Evolutionary conservation across 2,113 vertebrate genomes (phyloP).

Genomic region (Myotis brandtii): DNA sequence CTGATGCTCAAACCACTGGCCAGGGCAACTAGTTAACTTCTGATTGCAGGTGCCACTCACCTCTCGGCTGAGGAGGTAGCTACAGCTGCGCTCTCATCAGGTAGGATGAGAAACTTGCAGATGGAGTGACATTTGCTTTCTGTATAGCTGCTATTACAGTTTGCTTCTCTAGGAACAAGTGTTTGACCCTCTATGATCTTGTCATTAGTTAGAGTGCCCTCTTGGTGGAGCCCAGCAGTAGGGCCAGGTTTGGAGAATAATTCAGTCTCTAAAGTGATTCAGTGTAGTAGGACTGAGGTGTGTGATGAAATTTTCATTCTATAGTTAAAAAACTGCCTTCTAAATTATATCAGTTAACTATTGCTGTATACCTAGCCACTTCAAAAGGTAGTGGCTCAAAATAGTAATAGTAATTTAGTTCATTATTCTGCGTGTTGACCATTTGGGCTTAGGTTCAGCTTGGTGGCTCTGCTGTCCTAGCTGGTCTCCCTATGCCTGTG

Average conservation of each 20-base stretch:
- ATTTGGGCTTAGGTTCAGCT: slow-evolving; percentile 14
- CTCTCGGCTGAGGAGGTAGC: background rate
- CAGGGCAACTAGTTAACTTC: background rate
- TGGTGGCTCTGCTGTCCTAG: slow-evolving; percentile 25
- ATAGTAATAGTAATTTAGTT: slow-evolving; percentile 8
- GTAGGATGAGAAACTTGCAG: background rate
- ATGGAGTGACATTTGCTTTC: slow-evolving; percentile 8
- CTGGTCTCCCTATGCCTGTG: background rate
- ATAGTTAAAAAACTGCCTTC: slow-evolving; percentile 38
- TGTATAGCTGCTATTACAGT: background rate
- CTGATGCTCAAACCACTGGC: no score
- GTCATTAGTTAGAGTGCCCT: background rate
- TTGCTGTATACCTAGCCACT: slow-evolving; percentile 37
- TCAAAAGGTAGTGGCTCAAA: slow-evolving; percentile 45
- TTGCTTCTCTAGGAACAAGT: slow-evolving; percentile 15
- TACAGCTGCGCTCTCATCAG: slow-evolving; percentile 2
- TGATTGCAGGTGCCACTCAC: background rate
- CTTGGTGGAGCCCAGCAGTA: background rate
- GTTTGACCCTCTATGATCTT: slow-evolving; percentile 18
- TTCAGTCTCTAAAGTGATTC: background rate
- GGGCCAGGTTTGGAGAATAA: slow-evolving; percentile 34
- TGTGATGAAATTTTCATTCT: slow-evolving; percentile 45
- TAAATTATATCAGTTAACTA: slow-evolving; percentile 5
- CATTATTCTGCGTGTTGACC: background rate
- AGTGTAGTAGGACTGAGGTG: background rate